These are phyloP conservation scores for Apodemus agrarius DNA, from an alignment of 2,797 vertebrate genomes.

Conservation along the genomic window DNA sequence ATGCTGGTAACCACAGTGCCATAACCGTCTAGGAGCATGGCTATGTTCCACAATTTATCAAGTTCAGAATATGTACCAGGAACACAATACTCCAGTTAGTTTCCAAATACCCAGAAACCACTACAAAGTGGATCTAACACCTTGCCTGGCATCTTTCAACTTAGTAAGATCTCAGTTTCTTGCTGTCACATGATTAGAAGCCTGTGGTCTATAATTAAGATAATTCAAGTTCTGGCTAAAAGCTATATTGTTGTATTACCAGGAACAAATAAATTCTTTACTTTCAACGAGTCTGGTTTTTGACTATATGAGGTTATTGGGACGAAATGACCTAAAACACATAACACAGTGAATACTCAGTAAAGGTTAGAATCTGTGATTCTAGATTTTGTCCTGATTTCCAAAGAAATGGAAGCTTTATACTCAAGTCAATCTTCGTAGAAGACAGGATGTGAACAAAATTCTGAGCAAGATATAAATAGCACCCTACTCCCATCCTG, in stretches of 20 bases:
- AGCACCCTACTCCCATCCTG: neutral
- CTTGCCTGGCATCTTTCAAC: constrained; percentile 9
- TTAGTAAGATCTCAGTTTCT: constrained; percentile 22
- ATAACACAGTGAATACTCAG: neutral
- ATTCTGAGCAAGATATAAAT: neutral
- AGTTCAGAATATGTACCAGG: neutral
- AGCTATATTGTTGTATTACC: neutral
- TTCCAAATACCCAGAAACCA: neutral
- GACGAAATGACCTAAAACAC: neutral
- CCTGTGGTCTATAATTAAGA: neutral
- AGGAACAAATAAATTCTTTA: constrained; percentile 1
- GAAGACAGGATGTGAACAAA: neutral
- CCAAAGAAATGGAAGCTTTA: constrained; percentile 30
- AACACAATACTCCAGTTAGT: neutral
- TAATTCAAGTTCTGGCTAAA: neutral
- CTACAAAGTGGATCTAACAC: neutral
- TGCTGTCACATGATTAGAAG: neutral
- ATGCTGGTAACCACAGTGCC: neutral
- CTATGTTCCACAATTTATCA: neutral
- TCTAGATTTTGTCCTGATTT: constrained; percentile 18
- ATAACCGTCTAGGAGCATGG: neutral
- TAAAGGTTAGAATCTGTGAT: neutral
- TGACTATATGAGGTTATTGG: neutral
- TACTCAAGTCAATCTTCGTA: constrained; percentile 18
- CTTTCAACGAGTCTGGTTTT: neutral